Percentiles rank a stretch among this genome's conserved stretches.
These are phyloP conservation scores for Agapornis roseicollis DNA, from an alignment of 2,113 vertebrate species.

Conservation along the genomic window DNA sequence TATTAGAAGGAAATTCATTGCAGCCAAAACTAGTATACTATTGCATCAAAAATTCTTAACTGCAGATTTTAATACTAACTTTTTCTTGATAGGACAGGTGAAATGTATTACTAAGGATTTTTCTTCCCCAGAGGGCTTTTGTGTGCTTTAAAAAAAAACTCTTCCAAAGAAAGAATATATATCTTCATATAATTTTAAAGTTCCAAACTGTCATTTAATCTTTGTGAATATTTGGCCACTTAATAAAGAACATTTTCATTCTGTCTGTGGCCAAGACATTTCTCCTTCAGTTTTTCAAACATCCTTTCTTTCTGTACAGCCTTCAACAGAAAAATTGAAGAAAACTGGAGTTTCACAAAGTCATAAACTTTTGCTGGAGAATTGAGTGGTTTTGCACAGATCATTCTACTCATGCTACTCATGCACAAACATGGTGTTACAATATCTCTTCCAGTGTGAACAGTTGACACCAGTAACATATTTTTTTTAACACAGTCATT, in stretches of 20 bases:
- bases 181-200: not conserved
- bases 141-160: not conserved
- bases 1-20: not conserved
- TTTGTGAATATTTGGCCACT: not conserved
- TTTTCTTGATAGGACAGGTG: not conserved
- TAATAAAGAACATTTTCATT: not conserved
- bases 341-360: not conserved
- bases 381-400: not conserved
- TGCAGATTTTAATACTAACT: not conserved
- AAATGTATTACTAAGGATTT: not conserved
- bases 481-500: not conserved
- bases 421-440: not conserved
- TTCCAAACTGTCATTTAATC: not conserved
- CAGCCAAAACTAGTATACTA: not conserved
- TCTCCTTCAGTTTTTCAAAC: not conserved
- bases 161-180: not conserved
- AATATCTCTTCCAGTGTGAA: not conserved
- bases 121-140: not conserved
- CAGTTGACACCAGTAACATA: not conserved
- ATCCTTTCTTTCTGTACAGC: not conserved
- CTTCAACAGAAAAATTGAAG: not conserved
- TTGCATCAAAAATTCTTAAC: not conserved
- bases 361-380: not conserved
- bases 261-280: not conserved
- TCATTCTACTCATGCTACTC: not conserved